Conservation (phyloP, 92 coral and sea anemone species). For the Nematostella vectensis region DNA sequence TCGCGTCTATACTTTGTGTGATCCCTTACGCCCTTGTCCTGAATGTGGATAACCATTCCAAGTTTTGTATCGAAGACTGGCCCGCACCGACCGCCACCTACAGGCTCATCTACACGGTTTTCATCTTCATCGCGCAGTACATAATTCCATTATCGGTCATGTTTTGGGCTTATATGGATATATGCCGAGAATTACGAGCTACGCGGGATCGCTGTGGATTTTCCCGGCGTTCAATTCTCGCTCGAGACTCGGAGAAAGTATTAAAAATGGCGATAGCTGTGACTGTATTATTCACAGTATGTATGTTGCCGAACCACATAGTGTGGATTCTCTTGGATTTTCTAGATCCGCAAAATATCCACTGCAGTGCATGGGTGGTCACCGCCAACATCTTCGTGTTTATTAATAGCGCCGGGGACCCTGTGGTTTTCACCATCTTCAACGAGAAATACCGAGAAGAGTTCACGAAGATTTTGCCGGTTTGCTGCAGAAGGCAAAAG, state of each 20-base stretch:
- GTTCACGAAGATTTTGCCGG: conserved; percentile 18
- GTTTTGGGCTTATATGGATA: conserved; percentile 58
- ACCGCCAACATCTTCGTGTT: conserved; percentile 56
- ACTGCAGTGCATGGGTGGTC: conserved; percentile 55
- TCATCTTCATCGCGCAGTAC: conserved; percentile 54
- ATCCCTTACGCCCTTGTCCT: conserved; percentile 53
- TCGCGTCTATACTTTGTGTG: conserved; percentile 39
- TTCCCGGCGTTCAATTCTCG: conserved; percentile 22
- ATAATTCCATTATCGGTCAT: conserved; percentile 41
- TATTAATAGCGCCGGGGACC: conserved; percentile 68
- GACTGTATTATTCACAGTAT: conserved; percentile 58
- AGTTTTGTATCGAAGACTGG: conserved; percentile 59
- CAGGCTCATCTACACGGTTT: conserved; percentile 39
- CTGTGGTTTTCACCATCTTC: conserved; percentile 58
- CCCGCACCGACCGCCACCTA: conserved; percentile 43
- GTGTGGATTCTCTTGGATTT: conserved; percentile 66
- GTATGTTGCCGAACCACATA: conserved; percentile 66
- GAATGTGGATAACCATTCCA: conserved; percentile 32
- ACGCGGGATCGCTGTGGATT: conserved; percentile 25
- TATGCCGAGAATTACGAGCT: conserved; percentile 37
- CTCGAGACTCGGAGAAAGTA: conserved; percentile 56
- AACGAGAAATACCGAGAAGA: conserved; percentile 63
- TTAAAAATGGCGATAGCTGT: conserved; percentile 56
- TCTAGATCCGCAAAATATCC: conserved; percentile 11
- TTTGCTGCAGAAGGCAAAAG: conserved; percentile 4